Conservation (phyloP, 2,113 vertebrate species). For the Podarcis raffonei region DNA sequence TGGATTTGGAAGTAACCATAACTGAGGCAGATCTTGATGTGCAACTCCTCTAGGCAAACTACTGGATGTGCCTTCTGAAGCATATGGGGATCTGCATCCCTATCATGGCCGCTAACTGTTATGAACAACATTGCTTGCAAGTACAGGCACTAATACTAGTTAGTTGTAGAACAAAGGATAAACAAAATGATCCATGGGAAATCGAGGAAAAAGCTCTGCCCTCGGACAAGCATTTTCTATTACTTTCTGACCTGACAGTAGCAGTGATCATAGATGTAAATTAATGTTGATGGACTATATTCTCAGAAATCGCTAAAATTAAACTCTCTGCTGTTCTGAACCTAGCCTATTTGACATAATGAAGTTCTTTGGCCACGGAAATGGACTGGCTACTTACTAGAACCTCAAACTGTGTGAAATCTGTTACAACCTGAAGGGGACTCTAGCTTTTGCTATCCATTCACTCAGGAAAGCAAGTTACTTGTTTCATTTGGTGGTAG, state of each 20-base stretch:
- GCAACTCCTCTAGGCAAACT: neutral
- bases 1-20: neutral
- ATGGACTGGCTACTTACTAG: neutral
- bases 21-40: neutral
- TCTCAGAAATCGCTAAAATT: neutral
- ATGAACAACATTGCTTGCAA: neutral
- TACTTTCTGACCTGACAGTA: slow-evolving; percentile 2
- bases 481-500: neutral
- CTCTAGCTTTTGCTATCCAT: neutral
- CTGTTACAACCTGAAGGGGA: neutral
- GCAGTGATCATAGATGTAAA: neutral
- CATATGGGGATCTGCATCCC: neutral
- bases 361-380: neutral
- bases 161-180: slow-evolving; percentile 1
- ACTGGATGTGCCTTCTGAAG: neutral
- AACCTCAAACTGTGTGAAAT: no score
- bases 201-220: neutral
- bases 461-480: neutral
- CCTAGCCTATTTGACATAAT: neutral
- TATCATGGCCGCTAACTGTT: neutral
- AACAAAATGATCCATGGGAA: neutral
- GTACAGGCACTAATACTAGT: neutral
- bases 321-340: neutral
- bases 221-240: neutral
- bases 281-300: neutral